phyloP scores from a whole-genome alignment of 2,888 invertebrate genomes.

The Yponomeuta cagnagella region DNA sequence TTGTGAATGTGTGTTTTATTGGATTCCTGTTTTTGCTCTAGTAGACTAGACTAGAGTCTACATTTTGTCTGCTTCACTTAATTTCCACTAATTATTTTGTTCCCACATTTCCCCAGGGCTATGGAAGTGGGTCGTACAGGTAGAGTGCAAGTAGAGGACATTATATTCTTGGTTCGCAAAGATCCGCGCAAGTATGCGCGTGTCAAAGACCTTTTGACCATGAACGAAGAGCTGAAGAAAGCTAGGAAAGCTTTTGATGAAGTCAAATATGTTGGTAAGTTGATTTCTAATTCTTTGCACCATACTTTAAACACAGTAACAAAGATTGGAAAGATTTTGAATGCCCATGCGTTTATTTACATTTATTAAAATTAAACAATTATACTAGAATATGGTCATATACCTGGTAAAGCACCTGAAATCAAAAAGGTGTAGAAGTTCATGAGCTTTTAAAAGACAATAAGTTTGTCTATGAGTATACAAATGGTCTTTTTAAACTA shows the following conservation, averaged over 20 bases:
- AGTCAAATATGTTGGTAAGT: conserved; percentile 94
- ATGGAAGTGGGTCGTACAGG: conserved; percentile 99
- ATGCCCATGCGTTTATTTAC: too few species aligned
- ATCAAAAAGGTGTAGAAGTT: too few species aligned
- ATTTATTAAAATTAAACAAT: too few species aligned
- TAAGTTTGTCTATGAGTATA: too few species aligned
- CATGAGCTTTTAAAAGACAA: too few species aligned
- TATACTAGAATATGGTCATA: too few species aligned
- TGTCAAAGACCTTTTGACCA: conserved; percentile 96
- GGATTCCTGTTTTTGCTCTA: too few species aligned
- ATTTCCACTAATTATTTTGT: conserved; percentile 11
- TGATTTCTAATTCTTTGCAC: conserved; percentile 4
- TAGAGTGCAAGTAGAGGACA: conserved; percentile 97
- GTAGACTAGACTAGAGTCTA: neutral
- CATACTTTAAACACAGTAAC: neutral
- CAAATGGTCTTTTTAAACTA: too few species aligned
- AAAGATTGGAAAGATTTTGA: too few species aligned
- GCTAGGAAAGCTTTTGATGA: conserved; percentile 99
- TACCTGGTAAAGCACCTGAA: too few species aligned
- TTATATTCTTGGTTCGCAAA: conserved; percentile 95
- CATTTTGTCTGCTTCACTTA: conserved; percentile 1
- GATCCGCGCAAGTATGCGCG: conserved; percentile 97
- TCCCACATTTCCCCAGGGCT: conserved; percentile 74
- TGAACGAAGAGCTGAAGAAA: conserved; percentile 99
- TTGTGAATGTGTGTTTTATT: too few species aligned